phyloP scores from a whole-genome alignment of 2,113 vertebrate genomes.

The Rhabdornis inornatus region DNA sequence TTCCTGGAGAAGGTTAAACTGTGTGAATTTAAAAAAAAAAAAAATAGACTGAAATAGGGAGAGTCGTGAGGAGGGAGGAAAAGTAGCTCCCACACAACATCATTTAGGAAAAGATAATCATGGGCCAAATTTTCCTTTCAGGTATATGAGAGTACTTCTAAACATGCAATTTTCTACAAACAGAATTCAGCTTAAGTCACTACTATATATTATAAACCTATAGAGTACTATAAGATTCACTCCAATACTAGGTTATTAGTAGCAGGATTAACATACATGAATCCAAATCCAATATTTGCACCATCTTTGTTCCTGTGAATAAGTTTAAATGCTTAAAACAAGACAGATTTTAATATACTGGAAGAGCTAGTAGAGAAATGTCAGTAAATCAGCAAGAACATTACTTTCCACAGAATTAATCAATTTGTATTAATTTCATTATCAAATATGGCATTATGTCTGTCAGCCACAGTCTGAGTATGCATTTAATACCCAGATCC shows the following conservation, averaged over 20 bases:
- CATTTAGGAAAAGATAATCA: not conserved
- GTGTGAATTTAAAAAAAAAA: not conserved
- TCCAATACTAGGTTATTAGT: not conserved
- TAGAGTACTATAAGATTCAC: not conserved
- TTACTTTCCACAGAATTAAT: not conserved
- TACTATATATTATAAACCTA: not conserved
- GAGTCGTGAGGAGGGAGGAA: not conserved
- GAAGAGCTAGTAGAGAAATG: not conserved
- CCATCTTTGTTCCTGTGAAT: not conserved
- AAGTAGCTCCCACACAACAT: not conserved
- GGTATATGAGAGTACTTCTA: not conserved
- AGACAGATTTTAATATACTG: not conserved
- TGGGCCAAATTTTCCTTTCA: not conserved
- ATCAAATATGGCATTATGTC: not conserved
- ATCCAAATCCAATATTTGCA: conserved; percentile 29
- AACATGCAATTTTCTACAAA: not conserved
- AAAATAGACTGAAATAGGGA: not conserved
- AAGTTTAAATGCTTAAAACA: conserved; percentile 8
- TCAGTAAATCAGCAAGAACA: not conserved
- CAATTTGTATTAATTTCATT: not conserved
- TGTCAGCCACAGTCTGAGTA: not conserved
- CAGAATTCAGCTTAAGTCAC: not conserved
- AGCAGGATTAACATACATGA: not conserved
- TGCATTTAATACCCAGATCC: not conserved
- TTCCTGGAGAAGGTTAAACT: not conserved